phyloP scores from a whole-genome alignment of 2,888 invertebrate species.

The Idaea aversata region DNA sequence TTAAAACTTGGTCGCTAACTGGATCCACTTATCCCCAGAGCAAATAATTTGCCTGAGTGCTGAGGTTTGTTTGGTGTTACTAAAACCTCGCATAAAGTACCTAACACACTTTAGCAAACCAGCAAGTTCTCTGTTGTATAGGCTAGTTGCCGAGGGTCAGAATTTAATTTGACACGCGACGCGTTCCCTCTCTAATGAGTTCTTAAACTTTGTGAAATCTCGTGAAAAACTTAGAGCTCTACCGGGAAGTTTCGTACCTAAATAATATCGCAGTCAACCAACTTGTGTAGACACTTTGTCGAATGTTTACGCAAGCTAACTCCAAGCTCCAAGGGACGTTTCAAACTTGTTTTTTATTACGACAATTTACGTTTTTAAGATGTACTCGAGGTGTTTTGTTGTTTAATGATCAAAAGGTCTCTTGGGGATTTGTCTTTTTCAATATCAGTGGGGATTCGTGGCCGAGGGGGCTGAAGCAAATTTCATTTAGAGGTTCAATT shows the following conservation, averaged over 20 bases:
- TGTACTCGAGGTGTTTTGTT: constrained; percentile 17
- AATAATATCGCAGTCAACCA: constrained; percentile 37
- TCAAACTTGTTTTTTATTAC: constrained; percentile 54
- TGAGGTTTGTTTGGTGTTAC: constrained; percentile 12
- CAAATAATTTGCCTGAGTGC: constrained; percentile 21
- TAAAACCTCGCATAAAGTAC: not conserved
- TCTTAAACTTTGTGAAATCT: constrained; percentile 63
- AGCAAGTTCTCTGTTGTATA: not conserved
- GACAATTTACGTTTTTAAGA: constrained; percentile 36
- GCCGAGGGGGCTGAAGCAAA: not conserved
- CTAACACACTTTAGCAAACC: not conserved
- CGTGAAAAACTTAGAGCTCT: constrained; percentile 52
- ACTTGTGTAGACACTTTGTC: constrained; percentile 19
- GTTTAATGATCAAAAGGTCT: constrained; percentile 20
- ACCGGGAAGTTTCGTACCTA: constrained; percentile 28
- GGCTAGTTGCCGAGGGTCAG: constrained; percentile 6
- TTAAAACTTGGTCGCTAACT: too few relatives aligned
- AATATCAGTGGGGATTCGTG: constrained; percentile 3
- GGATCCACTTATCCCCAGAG: constrained; percentile 3
- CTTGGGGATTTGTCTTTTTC: constrained; percentile 6
- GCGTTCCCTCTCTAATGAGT: constrained; percentile 67
- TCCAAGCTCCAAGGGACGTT: constrained; percentile 38
- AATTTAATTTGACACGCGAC: constrained; percentile 62
- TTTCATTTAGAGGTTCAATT: not conserved
- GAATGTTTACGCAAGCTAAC: constrained; percentile 54